Conservation (phyloP, 1,140 invertebrate genomes). For the Drosophila murphyi region DNA sequence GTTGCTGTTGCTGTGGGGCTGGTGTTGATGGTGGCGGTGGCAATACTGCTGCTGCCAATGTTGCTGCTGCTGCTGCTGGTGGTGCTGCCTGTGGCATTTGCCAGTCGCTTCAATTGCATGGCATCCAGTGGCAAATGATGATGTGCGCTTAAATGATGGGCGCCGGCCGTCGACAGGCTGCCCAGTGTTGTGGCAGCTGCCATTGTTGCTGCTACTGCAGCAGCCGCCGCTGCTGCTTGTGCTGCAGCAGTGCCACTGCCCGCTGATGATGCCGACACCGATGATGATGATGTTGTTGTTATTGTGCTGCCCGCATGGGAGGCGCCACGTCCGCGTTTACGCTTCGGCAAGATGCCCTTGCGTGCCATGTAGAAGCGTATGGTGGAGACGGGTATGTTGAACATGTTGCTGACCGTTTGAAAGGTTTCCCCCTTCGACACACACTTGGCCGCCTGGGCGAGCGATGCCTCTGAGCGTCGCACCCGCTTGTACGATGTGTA, state of each 20-base stretch:
- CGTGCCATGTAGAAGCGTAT: conserved; percentile 93
- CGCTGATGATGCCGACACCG: conserved; percentile 16
- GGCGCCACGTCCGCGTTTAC: conserved; percentile 88
- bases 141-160: conserved; percentile 40
- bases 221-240: conserved; percentile 34
- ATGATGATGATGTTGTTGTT: conserved; percentile 54
- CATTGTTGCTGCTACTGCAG: conserved; percentile 38
- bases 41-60: neutral
- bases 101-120: conserved; percentile 50
- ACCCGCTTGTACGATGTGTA: conserved; percentile 84
- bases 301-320: conserved; percentile 67
- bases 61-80: neutral
- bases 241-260: conserved; percentile 17
- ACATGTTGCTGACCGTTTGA: conserved; percentile 92
- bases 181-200: conserved; percentile 49
- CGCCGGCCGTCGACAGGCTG: conserved; percentile 40
- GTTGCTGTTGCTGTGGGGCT: neutral
- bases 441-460: conserved; percentile 91
- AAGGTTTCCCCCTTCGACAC: conserved; percentile 92
- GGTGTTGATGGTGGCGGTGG: too few relatives aligned
- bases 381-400: conserved; percentile 93
- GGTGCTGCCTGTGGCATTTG: conserved; percentile 39
- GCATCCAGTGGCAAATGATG: conserved; percentile 50
- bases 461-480: conserved; percentile 89
- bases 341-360: conserved; percentile 90